These are phyloP conservation scores for Episyrphus balteatus DNA, from an alignment of 1,140 invertebrate genomes.

Conservation along the genomic window DNA sequence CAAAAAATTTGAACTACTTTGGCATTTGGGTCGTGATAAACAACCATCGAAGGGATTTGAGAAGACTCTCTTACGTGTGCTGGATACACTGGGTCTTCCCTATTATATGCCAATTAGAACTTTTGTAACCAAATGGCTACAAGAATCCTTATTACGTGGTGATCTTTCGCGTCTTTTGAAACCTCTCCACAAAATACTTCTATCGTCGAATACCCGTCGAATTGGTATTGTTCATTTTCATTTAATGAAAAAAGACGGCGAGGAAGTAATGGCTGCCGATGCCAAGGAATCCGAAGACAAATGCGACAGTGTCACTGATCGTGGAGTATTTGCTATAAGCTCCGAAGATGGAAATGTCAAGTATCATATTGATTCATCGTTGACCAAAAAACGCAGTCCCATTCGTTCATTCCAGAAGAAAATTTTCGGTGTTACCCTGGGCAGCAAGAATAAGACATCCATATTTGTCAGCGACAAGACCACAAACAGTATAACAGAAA, in stretches of 20 bases:
- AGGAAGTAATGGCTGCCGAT: slow-evolving; percentile 31
- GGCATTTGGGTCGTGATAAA: slow-evolving; percentile 65
- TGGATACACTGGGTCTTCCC: slow-evolving; percentile 27
- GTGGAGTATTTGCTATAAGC: slow-evolving; percentile 74
- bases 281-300: slow-evolving; percentile 40
- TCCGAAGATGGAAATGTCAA: slow-evolving; percentile 77
- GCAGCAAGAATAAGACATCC: slow-evolving; percentile 32
- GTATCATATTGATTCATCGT: slow-evolving; percentile 49
- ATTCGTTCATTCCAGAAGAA: slow-evolving; percentile 34
- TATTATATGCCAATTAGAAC: slow-evolving; percentile 33
- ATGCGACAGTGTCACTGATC: slow-evolving; percentile 28
- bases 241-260: slow-evolving; percentile 54
- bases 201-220: slow-evolving; percentile 71
- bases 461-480: slow-evolving; percentile 32
- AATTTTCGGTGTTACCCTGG: slow-evolving; percentile 38
- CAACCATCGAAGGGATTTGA: slow-evolving; percentile 38
- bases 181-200: slow-evolving; percentile 64
- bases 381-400: slow-evolving; percentile 30
- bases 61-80: slow-evolving; percentile 29
- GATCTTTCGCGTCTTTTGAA: slow-evolving; percentile 70
- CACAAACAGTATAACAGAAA: slow-evolving; percentile 6
- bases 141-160: slow-evolving; percentile 52
- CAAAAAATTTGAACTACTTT: slow-evolving; percentile 63
- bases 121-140: slow-evolving; percentile 37
- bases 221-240: slow-evolving; percentile 78